Evolutionary conservation across 2,888 invertebrate species (phyloP), one percentile per base, ranked within the genome.

Genomic region (Pristionchus mayeri): DNA sequence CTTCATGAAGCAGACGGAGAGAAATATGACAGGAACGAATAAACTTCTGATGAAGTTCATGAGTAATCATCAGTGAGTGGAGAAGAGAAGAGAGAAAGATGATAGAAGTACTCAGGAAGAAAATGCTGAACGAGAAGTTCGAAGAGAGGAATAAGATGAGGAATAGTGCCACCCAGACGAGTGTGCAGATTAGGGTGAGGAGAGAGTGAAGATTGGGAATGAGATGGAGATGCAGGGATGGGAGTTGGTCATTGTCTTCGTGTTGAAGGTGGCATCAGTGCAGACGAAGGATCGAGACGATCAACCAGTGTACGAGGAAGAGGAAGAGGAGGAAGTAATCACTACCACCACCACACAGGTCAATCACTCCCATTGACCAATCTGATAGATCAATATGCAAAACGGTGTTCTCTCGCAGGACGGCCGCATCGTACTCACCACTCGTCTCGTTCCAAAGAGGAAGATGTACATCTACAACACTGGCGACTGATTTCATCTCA

Each of bases 391-490:
- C 54, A n/a, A 54, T 54, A 24, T 13, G 54, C 54, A 54, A 3
- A 54, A n/a, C 7, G n/a, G 24, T n/a, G 24, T 13, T 54, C 11
- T 3, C 3, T 24, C 24, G 40, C 40, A 81, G 81, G 81, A 81
- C 24, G 81, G 81, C 30, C 81, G 81, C 24, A 50, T 81, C 40
- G 60, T 81, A 30, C 44, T 79, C 7, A 52, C 84, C 9, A 76
- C 80, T 80, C 80, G 85, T 16, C 81, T 84, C 30, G 75, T 88
- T 40, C 76, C 84, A 27, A 81, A 89, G 52, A 85, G 88, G 34
- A 86, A 87, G 79, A 84, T 92, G 76, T 92, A 92, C 86, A 92
- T 92, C 84, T 92, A 92, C 87, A 92, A 92, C 71, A 90, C 90
- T 67, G 90, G 90, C 67, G 76, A 76, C 24, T 76, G n/a, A 40